Conservation (phyloP, 2,113 vertebrate genomes). For the Sterna hirundo region DNA sequence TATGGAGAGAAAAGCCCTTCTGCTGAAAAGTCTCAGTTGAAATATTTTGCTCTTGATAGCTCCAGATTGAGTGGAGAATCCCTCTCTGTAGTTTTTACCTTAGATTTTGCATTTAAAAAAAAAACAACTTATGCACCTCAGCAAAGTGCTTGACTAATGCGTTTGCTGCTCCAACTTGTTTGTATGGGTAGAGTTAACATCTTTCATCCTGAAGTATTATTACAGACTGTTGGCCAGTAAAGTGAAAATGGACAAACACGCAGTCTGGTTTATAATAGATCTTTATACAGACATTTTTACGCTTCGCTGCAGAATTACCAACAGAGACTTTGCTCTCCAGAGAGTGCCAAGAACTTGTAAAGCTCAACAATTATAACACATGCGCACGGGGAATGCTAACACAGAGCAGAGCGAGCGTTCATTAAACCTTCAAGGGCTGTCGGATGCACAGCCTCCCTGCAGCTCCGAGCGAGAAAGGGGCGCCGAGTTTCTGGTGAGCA, state of each 20-base stretch:
- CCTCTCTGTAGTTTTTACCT: background rate
- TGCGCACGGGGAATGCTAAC: background rate
- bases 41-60: background rate
- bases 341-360: background rate
- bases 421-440: background rate
- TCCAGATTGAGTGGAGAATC: background rate
- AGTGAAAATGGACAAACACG: constrained; percentile 6
- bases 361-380: background rate
- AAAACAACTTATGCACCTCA: background rate
- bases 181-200: background rate
- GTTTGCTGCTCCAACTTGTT: constrained; percentile 10
- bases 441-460: background rate
- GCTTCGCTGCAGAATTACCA: constrained; percentile 30
- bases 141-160: background rate
- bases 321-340: background rate
- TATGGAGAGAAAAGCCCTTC: background rate
- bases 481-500: background rate
- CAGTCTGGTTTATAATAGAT: background rate
- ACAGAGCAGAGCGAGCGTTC: background rate
- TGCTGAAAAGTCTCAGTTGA: background rate
- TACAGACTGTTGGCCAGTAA: constrained; percentile 2
- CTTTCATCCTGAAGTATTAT: constrained; percentile 15
- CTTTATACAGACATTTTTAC: constrained; percentile 42
- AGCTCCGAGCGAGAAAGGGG: background rate
- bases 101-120: background rate